phyloP scores from a whole-genome alignment of 2,113 vertebrate species.

The Chaetura pelagica region DNA sequence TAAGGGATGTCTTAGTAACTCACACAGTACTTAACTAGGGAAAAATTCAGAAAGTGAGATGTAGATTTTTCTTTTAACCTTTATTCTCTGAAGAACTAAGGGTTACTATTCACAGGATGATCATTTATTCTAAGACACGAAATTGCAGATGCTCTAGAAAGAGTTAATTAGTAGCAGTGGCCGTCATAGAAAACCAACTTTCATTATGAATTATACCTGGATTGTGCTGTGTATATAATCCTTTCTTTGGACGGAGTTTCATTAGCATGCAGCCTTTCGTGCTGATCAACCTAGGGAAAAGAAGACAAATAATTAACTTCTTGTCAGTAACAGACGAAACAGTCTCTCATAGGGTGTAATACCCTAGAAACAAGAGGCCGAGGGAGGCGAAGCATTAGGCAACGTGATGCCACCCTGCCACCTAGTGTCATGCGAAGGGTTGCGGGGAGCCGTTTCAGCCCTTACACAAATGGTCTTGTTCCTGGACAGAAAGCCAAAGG shows the following conservation, averaged over 20 bases:
- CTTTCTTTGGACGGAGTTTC: neutral
- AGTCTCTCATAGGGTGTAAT: accelerated
- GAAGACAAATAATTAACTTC: neutral
- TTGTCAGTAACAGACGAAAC: neutral
- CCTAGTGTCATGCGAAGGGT: neutral
- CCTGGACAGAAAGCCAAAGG: neutral
- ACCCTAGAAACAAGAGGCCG: neutral
- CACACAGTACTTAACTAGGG: neutral
- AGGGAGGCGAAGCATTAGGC: neutral
- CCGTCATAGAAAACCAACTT: neutral
- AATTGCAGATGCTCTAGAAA: neutral
- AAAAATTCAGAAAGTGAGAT: neutral
- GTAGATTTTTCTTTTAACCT: neutral
- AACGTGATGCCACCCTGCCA: constrained; percentile 31
- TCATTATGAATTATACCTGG: neutral
- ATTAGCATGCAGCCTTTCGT: neutral
- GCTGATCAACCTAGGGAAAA: neutral
- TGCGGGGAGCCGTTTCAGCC: neutral
- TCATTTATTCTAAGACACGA: neutral
- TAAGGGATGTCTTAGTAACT: neutral
- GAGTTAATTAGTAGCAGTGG: neutral
- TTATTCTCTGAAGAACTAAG: neutral
- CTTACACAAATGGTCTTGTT: neutral
- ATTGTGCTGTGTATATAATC: neutral
- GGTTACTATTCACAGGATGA: neutral